A percentile compares a stretch with the other conserved stretches of the same genome.
Evolutionary conservation across 2,797 vertebrate genomes (phyloP).

Genomic region (Acrocephalus scirpaceus): DNA sequence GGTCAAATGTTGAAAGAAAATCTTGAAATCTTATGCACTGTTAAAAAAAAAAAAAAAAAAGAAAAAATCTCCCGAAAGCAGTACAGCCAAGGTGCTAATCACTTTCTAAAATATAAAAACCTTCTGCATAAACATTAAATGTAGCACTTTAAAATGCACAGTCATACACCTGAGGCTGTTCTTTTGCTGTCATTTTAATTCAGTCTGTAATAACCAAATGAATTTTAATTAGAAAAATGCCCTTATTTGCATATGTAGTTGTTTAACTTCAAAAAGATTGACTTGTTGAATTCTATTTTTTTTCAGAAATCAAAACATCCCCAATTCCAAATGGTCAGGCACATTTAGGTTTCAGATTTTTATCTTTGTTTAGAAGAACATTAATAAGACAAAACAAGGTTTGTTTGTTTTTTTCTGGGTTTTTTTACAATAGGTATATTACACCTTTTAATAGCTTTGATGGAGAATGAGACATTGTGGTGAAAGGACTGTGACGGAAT

Average conservation of each 20-base stretch:
- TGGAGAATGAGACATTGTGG: neutral
- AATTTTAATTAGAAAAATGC: conserved; percentile 66
- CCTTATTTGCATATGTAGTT: conserved; percentile 62
- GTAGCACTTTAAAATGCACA: conserved; percentile 73
- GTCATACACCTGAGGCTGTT: conserved; percentile 75
- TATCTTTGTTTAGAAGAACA: neutral
- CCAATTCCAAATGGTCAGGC: neutral
- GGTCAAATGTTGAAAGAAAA: conserved; percentile 75
- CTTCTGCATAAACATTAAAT: conserved; percentile 74
- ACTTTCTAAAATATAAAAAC: conserved; percentile 69
- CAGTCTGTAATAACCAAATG: conserved; percentile 66
- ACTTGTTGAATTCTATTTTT: neutral
- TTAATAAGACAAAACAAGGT: neutral
- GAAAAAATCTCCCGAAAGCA: conserved; percentile 6
- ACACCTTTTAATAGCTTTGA: neutral
- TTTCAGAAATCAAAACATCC: neutral
- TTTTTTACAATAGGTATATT: neutral
- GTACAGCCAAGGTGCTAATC: conserved; percentile 75
- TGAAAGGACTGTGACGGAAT: neutral
- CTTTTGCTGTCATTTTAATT: conserved; percentile 67
- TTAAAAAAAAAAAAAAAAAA: conserved; percentile 26
- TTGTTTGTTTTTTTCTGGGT: neutral
- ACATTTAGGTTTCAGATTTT: neutral
- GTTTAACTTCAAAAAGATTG: conserved; percentile 22
- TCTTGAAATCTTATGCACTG: conserved; percentile 73